Percentiles rank a stretch among this genome's conserved stretches.
These are phyloP conservation scores for Galeopsomyia nigrocyanea DNA, from an alignment of 2,888 invertebrate species.

Conservation along the genomic window DNA sequence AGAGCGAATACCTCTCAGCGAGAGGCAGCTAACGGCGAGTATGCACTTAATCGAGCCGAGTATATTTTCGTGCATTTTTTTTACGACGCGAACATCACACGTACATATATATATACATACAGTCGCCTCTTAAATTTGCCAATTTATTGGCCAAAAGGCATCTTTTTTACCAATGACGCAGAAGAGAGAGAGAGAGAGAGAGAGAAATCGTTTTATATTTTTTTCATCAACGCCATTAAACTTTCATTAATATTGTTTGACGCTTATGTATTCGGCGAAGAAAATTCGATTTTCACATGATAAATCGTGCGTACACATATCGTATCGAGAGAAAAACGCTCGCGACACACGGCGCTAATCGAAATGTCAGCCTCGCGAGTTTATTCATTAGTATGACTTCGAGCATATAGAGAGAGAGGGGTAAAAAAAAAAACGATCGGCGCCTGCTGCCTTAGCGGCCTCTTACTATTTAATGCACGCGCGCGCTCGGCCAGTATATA, in stretches of 20 bases:
- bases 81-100: slow-evolving; percentile 36
- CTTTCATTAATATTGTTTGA: no score
- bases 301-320: not conserved
- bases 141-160: slow-evolving; percentile 57
- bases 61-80: slow-evolving; percentile 29
- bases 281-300: not conserved
- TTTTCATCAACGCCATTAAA: no score
- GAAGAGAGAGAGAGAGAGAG: not conserved
- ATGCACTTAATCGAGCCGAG: slow-evolving; percentile 3
- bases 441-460: not conserved
- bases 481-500: not conserved
- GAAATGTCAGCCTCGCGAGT: slow-evolving; percentile 22
- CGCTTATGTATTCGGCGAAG: no score
- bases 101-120: not conserved
- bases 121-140: slow-evolving; percentile 52
- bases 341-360: slow-evolving; percentile 16
- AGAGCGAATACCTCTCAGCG: slow-evolving; percentile 7
- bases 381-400: slow-evolving; percentile 27
- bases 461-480: no score
- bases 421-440: slow-evolving; percentile 15
- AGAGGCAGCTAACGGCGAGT: slow-evolving; percentile 18
- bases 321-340: slow-evolving; percentile 14
- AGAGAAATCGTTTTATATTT: not conserved
- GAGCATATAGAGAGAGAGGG: not conserved
- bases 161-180: slow-evolving; percentile 21